phyloP scores from a whole-genome alignment of 1,140 invertebrate species.

The Papilio xuthus region DNA sequence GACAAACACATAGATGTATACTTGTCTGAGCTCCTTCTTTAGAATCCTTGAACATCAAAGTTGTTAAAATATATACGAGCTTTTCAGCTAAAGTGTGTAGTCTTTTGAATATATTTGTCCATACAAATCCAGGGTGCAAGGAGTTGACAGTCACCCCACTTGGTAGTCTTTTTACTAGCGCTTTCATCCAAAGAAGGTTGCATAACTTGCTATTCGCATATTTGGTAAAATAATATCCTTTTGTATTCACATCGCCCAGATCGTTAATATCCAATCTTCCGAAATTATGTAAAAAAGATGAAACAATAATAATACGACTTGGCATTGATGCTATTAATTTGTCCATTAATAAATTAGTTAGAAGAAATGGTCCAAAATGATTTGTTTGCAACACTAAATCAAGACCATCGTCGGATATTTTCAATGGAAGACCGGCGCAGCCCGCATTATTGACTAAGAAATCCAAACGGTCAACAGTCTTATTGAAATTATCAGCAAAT shows the following conservation, averaged over 20 bases:
- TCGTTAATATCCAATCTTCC: slow-evolving; percentile 83
- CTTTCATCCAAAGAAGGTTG: slow-evolving; percentile 86
- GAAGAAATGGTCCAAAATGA: slow-evolving; percentile 85
- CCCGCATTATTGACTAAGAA: slow-evolving; percentile 89
- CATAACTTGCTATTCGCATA: slow-evolving; percentile 86
- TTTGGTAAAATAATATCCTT: slow-evolving; percentile 64
- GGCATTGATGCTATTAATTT: slow-evolving; percentile 74
- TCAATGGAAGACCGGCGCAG: slow-evolving; percentile 51
- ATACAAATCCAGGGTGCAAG: slow-evolving; percentile 83
- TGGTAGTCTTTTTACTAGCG: slow-evolving; percentile 83
- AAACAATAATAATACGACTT: slow-evolving; percentile 86
- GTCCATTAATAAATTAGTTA: slow-evolving; percentile 85
- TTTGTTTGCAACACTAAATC: slow-evolving; percentile 83
- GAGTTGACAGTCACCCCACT: slow-evolving; percentile 81
- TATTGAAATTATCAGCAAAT: slow-evolving; percentile 61
- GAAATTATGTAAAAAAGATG: slow-evolving; percentile 82
- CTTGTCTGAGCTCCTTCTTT: slow-evolving; percentile 86
- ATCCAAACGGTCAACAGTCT: slow-evolving; percentile 81
- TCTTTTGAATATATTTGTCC: slow-evolving; percentile 82
- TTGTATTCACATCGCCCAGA: slow-evolving; percentile 82
- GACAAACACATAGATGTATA: slow-evolving; percentile 72
- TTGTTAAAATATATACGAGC: slow-evolving; percentile 58
- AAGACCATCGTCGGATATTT: slow-evolving; percentile 82
- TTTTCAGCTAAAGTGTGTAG: slow-evolving; percentile 57
- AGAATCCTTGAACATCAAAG: slow-evolving; percentile 80